A percentile compares a stretch with the other conserved stretches of the same genome.
Evolutionary conservation across 1,140 invertebrate species (phyloP).

Genomic region (Carposina sasakii): DNA sequence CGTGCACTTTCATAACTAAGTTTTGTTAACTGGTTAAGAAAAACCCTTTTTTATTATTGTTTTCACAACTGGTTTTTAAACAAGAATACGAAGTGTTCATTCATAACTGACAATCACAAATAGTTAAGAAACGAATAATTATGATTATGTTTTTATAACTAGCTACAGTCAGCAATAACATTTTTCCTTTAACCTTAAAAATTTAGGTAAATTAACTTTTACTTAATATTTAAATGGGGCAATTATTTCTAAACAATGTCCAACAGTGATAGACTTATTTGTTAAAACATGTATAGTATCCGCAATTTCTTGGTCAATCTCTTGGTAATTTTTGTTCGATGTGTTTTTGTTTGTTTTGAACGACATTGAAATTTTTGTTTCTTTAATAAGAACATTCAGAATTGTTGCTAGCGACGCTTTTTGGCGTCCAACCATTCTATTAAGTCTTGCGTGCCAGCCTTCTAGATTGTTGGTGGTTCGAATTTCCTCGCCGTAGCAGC

Average conservation of each 20-base stretch:
- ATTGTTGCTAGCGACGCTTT: constrained; percentile 3
- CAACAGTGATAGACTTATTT: constrained; percentile 10
- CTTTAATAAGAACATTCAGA: constrained; percentile 8
- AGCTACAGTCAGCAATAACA: no score
- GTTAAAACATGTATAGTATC: constrained; percentile 4
- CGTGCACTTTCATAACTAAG: no score
- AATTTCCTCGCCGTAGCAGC: constrained; percentile 6
- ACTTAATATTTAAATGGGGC: constrained; percentile 10
- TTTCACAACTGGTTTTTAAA: no score
- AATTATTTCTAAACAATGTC: constrained; percentile 10
- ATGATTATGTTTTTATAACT: no score
- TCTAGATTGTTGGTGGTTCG: constrained; percentile 7
- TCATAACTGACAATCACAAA: no score
- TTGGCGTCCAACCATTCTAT: constrained; percentile 8
- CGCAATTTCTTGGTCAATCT: constrained; percentile 2
- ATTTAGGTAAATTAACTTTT: constrained; percentile 9
- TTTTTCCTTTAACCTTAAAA: constrained; percentile 5
- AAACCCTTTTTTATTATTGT: no score
- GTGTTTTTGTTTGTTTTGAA: constrained; percentile 6
- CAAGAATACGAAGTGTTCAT: no score
- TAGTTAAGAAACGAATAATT: no score
- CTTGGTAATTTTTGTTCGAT: constrained; percentile 10
- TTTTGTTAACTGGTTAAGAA: no score
- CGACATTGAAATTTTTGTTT: constrained; percentile 10
- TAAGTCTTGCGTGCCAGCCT: constrained; percentile 8